Conservation (phyloP, 2,888 invertebrate species). For the Taphrorychus bicolor region DNA sequence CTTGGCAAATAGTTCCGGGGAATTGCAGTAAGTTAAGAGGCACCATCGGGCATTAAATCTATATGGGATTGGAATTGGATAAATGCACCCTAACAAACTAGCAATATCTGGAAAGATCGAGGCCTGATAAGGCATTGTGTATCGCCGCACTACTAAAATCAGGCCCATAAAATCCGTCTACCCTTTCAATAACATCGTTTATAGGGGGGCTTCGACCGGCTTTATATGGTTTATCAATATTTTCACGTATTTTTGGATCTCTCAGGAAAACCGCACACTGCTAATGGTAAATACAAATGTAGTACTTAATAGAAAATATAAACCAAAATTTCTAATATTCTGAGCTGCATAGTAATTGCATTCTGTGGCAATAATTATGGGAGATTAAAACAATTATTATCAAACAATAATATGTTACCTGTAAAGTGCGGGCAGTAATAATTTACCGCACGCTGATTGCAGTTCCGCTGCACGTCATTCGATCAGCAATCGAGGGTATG, state of each 20-base stretch:
- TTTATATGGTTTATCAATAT: slow-evolving; percentile 6
- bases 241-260: neutral
- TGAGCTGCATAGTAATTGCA: too few species aligned
- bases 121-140: neutral
- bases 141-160: neutral
- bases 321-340: too few species aligned
- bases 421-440: too few species aligned
- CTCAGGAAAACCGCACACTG: neutral
- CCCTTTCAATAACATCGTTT: neutral
- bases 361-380: too few species aligned
- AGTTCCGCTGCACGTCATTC: too few species aligned
- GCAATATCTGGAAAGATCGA: neutral
- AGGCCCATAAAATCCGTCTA: slow-evolving; percentile 5
- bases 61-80: neutral
- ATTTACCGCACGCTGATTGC: too few species aligned
- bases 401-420: too few species aligned
- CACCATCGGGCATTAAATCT: too few species aligned
- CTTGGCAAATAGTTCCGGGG: neutral
- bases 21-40: neutral
- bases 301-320: too few species aligned
- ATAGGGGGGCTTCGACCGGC: neutral
- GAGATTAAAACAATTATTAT: too few species aligned
- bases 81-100: neutral
- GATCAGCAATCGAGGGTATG: too few species aligned
- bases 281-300: neutral